Conservation (phyloP, 2,113 vertebrate species). For the Pluvianellus socialis region DNA sequence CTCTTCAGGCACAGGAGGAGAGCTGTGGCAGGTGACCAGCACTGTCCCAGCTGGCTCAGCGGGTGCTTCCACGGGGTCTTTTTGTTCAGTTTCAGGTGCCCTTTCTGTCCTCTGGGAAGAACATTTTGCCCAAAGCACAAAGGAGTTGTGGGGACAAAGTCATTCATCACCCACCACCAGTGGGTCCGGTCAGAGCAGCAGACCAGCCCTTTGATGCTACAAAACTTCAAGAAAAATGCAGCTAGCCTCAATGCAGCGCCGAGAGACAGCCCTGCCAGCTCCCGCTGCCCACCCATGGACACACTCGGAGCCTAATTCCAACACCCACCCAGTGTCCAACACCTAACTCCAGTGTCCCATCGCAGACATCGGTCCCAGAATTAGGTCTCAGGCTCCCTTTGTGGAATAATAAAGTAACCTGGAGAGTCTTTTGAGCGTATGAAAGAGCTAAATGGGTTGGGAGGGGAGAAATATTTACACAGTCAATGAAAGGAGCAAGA, state of each 20-base stretch:
- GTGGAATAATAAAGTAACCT: not conserved
- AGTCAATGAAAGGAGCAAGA: not conserved
- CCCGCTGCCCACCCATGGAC: not conserved
- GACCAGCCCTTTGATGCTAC: not conserved
- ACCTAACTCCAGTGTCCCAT: not conserved
- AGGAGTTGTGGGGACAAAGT: not conserved
- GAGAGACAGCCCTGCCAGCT: not conserved
- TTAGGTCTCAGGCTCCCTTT: not conserved
- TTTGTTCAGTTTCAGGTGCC: not conserved
- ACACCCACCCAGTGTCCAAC: not conserved
- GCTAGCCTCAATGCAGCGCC: not conserved
- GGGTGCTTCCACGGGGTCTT: not conserved
- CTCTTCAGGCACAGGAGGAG: not conserved
- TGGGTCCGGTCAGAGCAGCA: not conserved
- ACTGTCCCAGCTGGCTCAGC: not conserved
- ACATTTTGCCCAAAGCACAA: not conserved
- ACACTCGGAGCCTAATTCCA: not conserved
- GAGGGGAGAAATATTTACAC: slow-evolving; percentile 39
- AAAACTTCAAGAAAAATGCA: not conserved
- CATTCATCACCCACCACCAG: not conserved
- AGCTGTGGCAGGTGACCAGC: not conserved
- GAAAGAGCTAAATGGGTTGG: not conserved
- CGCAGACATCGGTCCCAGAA: not conserved
- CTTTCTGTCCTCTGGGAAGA: not conserved
- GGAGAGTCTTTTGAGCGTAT: not conserved